Percentiles rank a stretch among this genome's conserved stretches.
Evolutionary conservation across 2,797 vertebrate species (phyloP).

Genomic region (Pseudochaenichthys georgianus): DNA sequence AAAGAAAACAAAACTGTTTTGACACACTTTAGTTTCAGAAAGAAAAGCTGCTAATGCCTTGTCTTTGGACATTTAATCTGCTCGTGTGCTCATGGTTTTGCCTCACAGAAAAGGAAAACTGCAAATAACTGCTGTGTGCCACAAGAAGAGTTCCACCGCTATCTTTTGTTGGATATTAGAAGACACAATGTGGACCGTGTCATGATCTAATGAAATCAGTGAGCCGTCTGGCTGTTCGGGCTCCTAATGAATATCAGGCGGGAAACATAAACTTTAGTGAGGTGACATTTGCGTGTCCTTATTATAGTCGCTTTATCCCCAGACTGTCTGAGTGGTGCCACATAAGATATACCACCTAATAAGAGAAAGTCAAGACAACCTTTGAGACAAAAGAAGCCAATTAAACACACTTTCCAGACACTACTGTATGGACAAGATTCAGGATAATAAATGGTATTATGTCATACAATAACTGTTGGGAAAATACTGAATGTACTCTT

Average conservation of each 20-base stretch:
- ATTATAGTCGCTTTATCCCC: slow-evolving; percentile 6
- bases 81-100: not conserved
- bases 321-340: slow-evolving; percentile 10
- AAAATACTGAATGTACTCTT: too few relatives aligned
- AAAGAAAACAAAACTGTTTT: not conserved
- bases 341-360: slow-evolving; percentile 6
- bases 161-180: slow-evolving; percentile 12
- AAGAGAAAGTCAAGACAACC: not conserved
- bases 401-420: slow-evolving; percentile 8
- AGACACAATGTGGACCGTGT: not conserved
- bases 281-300: slow-evolving; percentile 25
- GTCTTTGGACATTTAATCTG: too few relatives aligned
- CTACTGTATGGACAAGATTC: not conserved
- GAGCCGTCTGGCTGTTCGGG: slow-evolving; percentile 2
- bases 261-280: slow-evolving; percentile 19
- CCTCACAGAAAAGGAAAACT: not conserved
- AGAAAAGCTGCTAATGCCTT: not conserved
- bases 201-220: slow-evolving; percentile 13
- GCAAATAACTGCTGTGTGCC: not conserved
- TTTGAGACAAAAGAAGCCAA: not conserved
- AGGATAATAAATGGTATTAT: not conserved
- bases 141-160: not conserved
- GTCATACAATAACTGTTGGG: not conserved
- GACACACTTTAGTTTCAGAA: not conserved
- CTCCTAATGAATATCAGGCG: slow-evolving; percentile 30